Evolutionary conservation across 2,797 vertebrate species (phyloP).

Genomic region (Poecilia velifera): DNA sequence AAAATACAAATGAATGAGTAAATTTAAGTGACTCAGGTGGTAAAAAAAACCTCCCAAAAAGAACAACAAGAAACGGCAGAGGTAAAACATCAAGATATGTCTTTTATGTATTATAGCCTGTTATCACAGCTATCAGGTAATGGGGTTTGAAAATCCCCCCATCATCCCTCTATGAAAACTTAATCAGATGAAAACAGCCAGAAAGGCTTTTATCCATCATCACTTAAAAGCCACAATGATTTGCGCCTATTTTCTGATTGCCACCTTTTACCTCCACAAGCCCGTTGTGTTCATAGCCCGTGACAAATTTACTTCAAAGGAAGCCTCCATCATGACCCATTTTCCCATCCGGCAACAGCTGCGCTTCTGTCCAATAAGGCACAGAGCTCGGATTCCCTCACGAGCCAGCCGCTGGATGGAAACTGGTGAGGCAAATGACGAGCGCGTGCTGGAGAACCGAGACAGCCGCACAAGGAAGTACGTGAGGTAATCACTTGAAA

Average conservation of each 20-base stretch:
- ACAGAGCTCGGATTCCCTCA: conserved; percentile 63
- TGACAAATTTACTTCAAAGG: conserved; percentile 74
- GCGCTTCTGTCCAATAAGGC: conserved; percentile 58
- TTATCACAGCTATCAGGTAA: conserved; percentile 43
- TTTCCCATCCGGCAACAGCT: conserved; percentile 68
- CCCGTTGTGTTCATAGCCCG: conserved; percentile 59
- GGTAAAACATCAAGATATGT: not conserved
- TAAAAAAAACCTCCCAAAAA: not conserved
- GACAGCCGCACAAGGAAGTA: conserved; percentile 8
- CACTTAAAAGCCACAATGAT: conserved; percentile 59
- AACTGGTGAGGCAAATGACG: conserved; percentile 39
- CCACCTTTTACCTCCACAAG: conserved; percentile 64
- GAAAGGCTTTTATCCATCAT: conserved; percentile 62
- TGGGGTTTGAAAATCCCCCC: conserved; percentile 43
- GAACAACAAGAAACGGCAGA: not conserved
- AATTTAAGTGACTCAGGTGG: not conserved
- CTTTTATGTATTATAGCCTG: conserved; percentile 19
- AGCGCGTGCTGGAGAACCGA: not conserved
- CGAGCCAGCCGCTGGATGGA: conserved; percentile 43
- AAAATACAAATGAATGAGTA: not conserved
- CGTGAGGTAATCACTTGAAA: conserved; percentile 42
- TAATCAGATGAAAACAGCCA: conserved; percentile 53
- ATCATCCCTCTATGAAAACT: conserved; percentile 49
- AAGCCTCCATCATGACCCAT: conserved; percentile 68
- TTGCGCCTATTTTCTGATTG: conserved; percentile 62